Evolutionary conservation across 2,797 vertebrate species (phyloP).

Genomic region (Oreonectes daqikongensis): DNA sequence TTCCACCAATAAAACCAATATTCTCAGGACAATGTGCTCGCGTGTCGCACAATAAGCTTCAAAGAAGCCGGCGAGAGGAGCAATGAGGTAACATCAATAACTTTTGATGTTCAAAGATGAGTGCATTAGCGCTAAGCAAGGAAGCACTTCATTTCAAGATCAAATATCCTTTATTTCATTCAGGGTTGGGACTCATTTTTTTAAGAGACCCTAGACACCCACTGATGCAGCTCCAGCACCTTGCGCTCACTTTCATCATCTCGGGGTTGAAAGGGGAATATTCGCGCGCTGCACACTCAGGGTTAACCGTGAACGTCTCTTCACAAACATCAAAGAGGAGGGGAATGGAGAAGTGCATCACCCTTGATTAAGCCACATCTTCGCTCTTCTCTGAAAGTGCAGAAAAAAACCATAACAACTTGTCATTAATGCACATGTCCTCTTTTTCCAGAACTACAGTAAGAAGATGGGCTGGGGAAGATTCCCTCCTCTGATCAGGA

Average conservation of each 20-base stretch:
- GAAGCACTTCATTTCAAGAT: constrained; percentile 46
- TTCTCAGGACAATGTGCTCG: constrained; percentile 1
- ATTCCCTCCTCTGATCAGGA: constrained; percentile 36
- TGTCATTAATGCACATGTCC: constrained; percentile 41
- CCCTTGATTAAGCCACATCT: constrained; percentile 44
- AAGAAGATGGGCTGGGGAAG: neutral
- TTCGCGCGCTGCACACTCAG: neutral
- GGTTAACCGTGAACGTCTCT: constrained; percentile 40
- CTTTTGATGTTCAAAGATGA: constrained; percentile 43
- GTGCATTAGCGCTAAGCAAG: constrained; percentile 30
- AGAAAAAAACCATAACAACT: constrained; percentile 45
- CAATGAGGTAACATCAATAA: constrained; percentile 43
- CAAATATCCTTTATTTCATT: constrained; percentile 45
- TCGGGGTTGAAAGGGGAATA: constrained; percentile 29
- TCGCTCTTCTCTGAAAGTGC: constrained; percentile 22
- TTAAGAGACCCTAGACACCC: constrained; percentile 23
- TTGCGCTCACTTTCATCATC: constrained; percentile 40
- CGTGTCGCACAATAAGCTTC: constrained; percentile 7
- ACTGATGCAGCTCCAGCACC: constrained; percentile 1
- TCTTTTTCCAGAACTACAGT: constrained; percentile 4
- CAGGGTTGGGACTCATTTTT: constrained; percentile 32
- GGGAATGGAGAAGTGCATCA: constrained; percentile 39
- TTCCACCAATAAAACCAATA: constrained; percentile 5
- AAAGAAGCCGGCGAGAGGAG: constrained; percentile 6
- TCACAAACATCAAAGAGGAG: constrained; percentile 45